These are phyloP conservation scores for Melanophora roralis DNA, from an alignment of 2,888 invertebrate genomes.

Conservation along the genomic window DNA sequence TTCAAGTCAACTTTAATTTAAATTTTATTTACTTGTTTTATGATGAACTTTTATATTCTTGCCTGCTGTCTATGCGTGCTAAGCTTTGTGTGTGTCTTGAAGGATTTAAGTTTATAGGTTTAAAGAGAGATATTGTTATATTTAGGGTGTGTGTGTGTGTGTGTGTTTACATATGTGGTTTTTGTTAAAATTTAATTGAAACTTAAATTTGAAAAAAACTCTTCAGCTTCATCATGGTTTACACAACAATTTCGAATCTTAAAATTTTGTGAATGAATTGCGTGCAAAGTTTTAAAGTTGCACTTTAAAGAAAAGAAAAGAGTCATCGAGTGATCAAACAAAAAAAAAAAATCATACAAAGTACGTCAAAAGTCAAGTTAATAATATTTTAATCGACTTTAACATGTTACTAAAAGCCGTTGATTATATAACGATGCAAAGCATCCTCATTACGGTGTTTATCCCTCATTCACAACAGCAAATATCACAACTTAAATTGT, in stretches of 20 bases:
- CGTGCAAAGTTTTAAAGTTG: conserved; percentile 35
- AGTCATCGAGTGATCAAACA: background rate
- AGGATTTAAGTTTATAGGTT: background rate
- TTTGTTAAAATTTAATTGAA: conserved; percentile 18
- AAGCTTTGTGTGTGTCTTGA: conserved; percentile 3
- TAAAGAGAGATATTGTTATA: background rate
- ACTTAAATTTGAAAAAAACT: background rate
- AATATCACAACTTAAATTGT: background rate
- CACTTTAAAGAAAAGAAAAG: background rate
- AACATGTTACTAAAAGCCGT: conserved; percentile 45
- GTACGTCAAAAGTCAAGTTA: conserved; percentile 41
- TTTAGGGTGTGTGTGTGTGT: conserved; percentile 14
- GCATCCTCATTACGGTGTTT: conserved; percentile 11
- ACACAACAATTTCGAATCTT: conserved; percentile 14
- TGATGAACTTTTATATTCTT: background rate
- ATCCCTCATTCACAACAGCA: background rate
- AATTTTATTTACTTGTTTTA: background rate
- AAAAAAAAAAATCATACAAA: background rate
- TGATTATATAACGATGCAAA: conserved; percentile 38
- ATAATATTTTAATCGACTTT: conserved; percentile 52
- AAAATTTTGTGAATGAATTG: conserved; percentile 46
- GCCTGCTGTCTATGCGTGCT: background rate
- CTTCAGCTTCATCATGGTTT: background rate
- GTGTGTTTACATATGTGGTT: too few species aligned
- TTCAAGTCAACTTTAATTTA: conserved; percentile 25